A percentile compares a stretch with the other conserved stretches of the same genome.
Evolutionary conservation across 2,113 vertebrate species (phyloP).

Genomic region (Pyrgilauda ruficollis): DNA sequence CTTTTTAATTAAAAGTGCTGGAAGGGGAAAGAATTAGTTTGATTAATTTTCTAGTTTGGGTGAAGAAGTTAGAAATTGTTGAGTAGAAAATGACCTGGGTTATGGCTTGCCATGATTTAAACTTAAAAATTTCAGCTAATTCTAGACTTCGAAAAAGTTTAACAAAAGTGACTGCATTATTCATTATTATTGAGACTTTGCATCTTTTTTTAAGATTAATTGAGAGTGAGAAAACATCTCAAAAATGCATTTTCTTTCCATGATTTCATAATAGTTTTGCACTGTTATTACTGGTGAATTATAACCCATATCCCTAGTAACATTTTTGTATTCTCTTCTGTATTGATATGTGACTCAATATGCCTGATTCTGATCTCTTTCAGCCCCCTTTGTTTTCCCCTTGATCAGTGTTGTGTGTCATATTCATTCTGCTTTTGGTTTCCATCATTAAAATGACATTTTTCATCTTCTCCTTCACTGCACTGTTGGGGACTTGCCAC

Average conservation of each 20-base stretch:
- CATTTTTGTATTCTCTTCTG: not conserved
- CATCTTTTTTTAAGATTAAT: not conserved
- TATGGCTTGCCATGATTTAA: not conserved
- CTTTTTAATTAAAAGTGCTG: conserved; percentile 32
- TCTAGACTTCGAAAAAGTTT: not conserved
- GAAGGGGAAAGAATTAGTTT: not conserved
- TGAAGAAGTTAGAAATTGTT: not conserved
- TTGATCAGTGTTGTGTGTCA: not conserved
- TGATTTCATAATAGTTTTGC: not conserved
- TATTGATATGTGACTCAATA: not conserved
- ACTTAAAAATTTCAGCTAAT: not conserved
- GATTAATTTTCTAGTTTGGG: not conserved
- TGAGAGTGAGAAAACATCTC: not conserved
- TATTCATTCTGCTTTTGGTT: not conserved
- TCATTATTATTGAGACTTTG: not conserved
- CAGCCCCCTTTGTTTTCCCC: not conserved
- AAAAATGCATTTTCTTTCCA: not conserved
- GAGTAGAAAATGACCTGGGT: not conserved
- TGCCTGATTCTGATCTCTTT: not conserved
- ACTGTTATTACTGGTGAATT: not conserved
- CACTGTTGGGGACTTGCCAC: not conserved
- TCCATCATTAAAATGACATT: conserved; percentile 24
- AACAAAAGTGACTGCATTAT: not conserved
- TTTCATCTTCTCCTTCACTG: conserved; percentile 17
- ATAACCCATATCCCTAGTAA: not conserved